Base-by-base conservation (phyloP, 37 sponge, comb jelly and placozoan genomes). In the Halisarca cf. caerulea region DNA sequence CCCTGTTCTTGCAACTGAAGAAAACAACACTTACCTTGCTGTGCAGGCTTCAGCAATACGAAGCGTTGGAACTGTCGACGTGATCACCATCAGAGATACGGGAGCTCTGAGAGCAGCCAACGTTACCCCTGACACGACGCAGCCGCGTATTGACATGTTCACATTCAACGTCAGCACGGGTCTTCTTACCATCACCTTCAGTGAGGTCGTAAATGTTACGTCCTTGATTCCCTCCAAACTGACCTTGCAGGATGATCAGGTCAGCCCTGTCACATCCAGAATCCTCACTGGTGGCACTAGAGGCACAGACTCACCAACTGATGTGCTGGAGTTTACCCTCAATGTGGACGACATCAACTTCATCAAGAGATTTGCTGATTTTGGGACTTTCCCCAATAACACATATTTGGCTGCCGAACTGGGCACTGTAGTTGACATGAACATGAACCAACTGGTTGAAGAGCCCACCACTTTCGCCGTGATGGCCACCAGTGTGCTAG, bases 141-240 rank as follows among this genome's bases (percentile, higher is more conserved):
- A 27, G 0, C 97, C 97, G 60, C 39, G 23, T 24, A 81, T 96
- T 2, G 23, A 41, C 0, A 41, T 51, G 3, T 96, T 90, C 82
- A 69, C 73, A 18, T 86, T 96, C 59, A 91, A 94, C 79, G 80
- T 92, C 33, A 94, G 92, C 42, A 69, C 84, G 15, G 91, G 93
- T 24, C 64, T 84, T 0, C 41, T 96, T n/a, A 84, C 81, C 0
- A 45, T 96, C 40, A 80, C 79, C 66, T 96, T 96, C 59, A 84
- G 66, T 81, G 93, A 96, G 44, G 87, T 83, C 45, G 93, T 96
- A 55, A 93, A 92, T 81, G 73, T 87, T 7, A 79, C 78, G 33
- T 57, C 85, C 0, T 88, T 93, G 17, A 57, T 81, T 61, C 89
- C 90, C 0, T 54, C 51, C n/a, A 82, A 71, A 0, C 60, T 93